Evolutionary conservation across 2,797 vertebrate genomes (phyloP).

Genomic region (Mergus octosetaceus): DNA sequence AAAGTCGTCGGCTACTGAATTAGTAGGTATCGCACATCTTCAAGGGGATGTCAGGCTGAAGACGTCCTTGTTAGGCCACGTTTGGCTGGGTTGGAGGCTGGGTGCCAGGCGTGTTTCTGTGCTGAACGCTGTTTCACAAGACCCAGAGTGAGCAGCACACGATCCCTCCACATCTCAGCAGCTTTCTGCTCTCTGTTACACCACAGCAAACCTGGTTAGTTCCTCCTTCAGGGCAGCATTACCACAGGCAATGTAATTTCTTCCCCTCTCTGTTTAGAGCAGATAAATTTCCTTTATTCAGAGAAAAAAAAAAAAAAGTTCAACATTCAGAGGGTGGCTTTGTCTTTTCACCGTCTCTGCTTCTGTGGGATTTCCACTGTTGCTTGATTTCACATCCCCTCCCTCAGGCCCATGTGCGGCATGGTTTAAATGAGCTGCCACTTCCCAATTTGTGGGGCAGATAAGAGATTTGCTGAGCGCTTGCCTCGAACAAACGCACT

Average conservation of each 20-base stretch:
- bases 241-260: slow-evolving; percentile 20
- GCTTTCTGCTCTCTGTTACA: slow-evolving; percentile 32
- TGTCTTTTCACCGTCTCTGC: not conserved
- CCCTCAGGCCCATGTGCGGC: not conserved
- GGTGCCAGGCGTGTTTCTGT: not conserved
- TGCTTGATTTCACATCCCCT: not conserved
- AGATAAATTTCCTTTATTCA: slow-evolving; percentile 25
- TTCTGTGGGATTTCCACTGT: slow-evolving; percentile 28
- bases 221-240: slow-evolving; percentile 30
- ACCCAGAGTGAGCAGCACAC: not conserved
- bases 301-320: not conserved
- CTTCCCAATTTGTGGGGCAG: not conserved
- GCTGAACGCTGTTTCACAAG: not conserved
- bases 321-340: not conserved
- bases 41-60: not conserved
- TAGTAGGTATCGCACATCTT: not conserved
- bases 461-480: not conserved
- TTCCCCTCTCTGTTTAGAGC: not conserved
- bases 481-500: not conserved
- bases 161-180: not conserved
- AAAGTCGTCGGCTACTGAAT: not conserved
- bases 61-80: not conserved
- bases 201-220: slow-evolving; percentile 21
- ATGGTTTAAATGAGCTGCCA: not conserved
- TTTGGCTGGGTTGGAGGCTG: not conserved